These are phyloP conservation scores for Talpa occidentalis DNA, from an alignment of 2,113 vertebrate species.

Conservation along the genomic window DNA sequence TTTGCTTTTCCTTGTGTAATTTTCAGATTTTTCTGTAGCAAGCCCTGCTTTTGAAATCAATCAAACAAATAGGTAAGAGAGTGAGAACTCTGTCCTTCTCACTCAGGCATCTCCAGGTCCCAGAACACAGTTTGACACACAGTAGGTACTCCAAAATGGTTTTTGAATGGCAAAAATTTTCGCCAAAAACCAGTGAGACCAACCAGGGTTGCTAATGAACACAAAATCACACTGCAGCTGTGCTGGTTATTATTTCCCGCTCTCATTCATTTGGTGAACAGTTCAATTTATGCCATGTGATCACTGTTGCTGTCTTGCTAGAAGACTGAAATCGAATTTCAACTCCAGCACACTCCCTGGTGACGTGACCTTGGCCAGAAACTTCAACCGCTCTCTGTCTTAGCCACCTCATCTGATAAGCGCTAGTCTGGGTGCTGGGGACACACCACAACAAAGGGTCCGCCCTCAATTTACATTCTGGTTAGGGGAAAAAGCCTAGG, in stretches of 20 bases:
- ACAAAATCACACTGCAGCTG: not conserved
- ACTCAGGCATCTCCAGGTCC: conserved; percentile 8
- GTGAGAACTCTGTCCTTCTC: not conserved
- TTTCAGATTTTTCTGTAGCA: conserved; percentile 48
- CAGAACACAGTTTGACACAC: conserved; percentile 2
- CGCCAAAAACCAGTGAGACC: not conserved
- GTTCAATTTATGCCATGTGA: not conserved
- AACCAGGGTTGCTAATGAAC: not conserved
- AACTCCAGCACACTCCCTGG: conserved; percentile 29
- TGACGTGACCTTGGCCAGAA: not conserved
- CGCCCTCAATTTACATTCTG: not conserved
- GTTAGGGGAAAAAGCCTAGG: not conserved
- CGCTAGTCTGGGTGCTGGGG: not conserved
- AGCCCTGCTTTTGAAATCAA: conserved; percentile 27
- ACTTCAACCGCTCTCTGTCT: not conserved
- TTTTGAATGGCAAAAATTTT: conserved; percentile 19
- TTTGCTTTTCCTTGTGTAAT: not conserved
- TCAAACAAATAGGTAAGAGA: conserved; percentile 33
- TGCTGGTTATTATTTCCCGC: not conserved
- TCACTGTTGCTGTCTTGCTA: conserved; percentile 3
- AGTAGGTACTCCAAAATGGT: not conserved
- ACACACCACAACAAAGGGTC: conserved; percentile 2
- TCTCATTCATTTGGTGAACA: not conserved
- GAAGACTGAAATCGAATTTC: conserved; percentile 34
- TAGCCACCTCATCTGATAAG: conserved; percentile 12